phyloP scores from a whole-genome alignment of 1,140 invertebrate species.

The Oryctes rhinoceros region DNA sequence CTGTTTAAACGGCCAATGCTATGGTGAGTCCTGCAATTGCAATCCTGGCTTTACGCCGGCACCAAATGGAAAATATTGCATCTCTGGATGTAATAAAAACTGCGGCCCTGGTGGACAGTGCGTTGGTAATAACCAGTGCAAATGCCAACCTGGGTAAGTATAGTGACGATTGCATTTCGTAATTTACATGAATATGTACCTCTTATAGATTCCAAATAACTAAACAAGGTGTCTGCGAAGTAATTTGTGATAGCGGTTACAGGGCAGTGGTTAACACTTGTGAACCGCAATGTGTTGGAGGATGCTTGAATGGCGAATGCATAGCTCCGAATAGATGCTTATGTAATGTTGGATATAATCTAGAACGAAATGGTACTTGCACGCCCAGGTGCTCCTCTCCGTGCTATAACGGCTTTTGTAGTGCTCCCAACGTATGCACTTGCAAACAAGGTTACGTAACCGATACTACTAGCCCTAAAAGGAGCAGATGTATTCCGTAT shows the following conservation, averaged over 20 bases:
- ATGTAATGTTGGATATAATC: constrained; percentile 64
- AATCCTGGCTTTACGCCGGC: constrained; percentile 70
- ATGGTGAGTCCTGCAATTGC: constrained; percentile 71
- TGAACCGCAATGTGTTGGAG: constrained; percentile 56
- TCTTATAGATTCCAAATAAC: constrained; percentile 52
- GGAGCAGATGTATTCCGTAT: constrained; percentile 61
- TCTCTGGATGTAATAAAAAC: constrained; percentile 62
- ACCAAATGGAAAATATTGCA: constrained; percentile 59
- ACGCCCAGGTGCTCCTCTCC: constrained; percentile 59
- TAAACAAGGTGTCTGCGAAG: constrained; percentile 52
- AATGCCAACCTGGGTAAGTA: constrained; percentile 62
- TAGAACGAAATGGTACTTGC: constrained; percentile 61
- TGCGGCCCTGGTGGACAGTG: constrained; percentile 68
- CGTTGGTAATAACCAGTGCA: constrained; percentile 62
- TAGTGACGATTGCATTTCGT: constrained; percentile 46
- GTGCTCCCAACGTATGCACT: constrained; percentile 5
- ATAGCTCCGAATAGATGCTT: constrained; percentile 62
- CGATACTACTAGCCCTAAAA: constrained; percentile 39
- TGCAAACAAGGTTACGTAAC: constrained; percentile 71
- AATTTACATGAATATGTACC: not conserved
- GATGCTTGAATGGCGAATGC: constrained; percentile 63
- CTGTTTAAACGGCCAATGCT: constrained; percentile 69
- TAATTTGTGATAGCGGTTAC: constrained; percentile 57
- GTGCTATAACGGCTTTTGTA: constrained; percentile 63
- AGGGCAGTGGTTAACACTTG: constrained; percentile 57